Percentiles rank a stretch among this genome's conserved stretches.
These are phyloP conservation scores for Doris montereyensis DNA, from an alignment of 2,888 invertebrate genomes.

Conservation along the genomic window DNA sequence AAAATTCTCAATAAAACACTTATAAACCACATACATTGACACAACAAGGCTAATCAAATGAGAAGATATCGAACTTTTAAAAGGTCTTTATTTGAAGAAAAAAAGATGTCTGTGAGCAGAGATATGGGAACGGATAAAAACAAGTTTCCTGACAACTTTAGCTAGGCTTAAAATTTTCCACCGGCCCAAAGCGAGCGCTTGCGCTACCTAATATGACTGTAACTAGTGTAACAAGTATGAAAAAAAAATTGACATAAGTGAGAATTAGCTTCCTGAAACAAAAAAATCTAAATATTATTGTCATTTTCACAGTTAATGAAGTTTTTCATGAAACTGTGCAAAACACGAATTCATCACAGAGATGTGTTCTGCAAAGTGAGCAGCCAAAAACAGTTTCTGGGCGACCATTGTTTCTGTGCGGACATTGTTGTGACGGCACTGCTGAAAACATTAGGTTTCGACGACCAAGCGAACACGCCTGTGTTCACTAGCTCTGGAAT, in stretches of 20 bases:
- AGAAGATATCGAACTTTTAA: no score
- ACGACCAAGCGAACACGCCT: background rate
- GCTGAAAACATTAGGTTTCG: background rate
- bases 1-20: no score
- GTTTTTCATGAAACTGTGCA: background rate
- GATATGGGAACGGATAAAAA: no score
- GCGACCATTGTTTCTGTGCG: background rate
- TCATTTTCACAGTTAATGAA: background rate
- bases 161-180: no score
- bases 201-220: no score
- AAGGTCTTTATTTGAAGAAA: no score
- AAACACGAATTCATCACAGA: background rate
- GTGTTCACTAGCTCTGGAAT: background rate
- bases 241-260: background rate
- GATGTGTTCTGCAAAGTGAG: background rate
- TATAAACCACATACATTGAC: no score
- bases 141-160: no score
- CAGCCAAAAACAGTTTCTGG: background rate
- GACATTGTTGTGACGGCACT: background rate
- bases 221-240: background rate
- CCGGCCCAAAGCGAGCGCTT: no score
- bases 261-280: background rate
- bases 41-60: no score
- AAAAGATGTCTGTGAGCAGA: no score
- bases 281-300: background rate